phyloP scores from a whole-genome alignment of 2,797 vertebrate genomes.

The Poeciliopsis paucimaculata region DNA sequence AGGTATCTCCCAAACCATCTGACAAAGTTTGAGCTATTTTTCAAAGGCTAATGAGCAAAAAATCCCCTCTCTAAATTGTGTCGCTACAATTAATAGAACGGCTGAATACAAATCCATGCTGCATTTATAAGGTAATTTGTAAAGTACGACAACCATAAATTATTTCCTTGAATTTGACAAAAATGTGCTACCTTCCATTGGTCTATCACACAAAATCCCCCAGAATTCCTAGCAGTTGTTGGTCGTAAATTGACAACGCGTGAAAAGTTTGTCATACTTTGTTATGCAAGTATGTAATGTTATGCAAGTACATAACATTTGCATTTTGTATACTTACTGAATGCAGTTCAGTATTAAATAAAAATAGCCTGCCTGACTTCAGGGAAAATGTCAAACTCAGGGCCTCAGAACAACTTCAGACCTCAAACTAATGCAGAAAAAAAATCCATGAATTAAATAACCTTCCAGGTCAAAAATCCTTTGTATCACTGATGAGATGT shows the following conservation, averaged over 20 bases:
- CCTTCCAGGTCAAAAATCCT: constrained; percentile 26
- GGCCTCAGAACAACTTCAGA: constrained; percentile 12
- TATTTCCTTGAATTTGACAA: neutral
- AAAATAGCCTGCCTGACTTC: neutral
- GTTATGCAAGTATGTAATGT: too few species aligned
- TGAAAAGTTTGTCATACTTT: neutral
- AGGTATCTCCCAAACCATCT: neutral
- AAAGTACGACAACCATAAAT: neutral
- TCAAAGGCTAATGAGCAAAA: neutral
- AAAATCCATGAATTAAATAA: constrained; percentile 24
- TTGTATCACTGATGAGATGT: constrained; percentile 24
- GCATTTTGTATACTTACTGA: neutral
- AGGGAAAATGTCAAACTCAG: neutral
- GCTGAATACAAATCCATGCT: neutral
- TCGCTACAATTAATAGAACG: neutral
- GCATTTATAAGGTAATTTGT: neutral
- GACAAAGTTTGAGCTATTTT: neutral
- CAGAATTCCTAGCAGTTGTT: neutral
- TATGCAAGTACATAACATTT: neutral
- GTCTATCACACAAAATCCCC: neutral
- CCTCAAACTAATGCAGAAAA: constrained; percentile 1
- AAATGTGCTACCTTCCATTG: neutral
- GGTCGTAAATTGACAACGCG: neutral
- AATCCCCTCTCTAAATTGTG: neutral
- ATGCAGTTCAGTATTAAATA: neutral